A percentile compares a stretch with the other conserved stretches of the same genome.
phyloP scores from a whole-genome alignment of 2,797 vertebrate species.

The Bovichtus variegatus region DNA sequence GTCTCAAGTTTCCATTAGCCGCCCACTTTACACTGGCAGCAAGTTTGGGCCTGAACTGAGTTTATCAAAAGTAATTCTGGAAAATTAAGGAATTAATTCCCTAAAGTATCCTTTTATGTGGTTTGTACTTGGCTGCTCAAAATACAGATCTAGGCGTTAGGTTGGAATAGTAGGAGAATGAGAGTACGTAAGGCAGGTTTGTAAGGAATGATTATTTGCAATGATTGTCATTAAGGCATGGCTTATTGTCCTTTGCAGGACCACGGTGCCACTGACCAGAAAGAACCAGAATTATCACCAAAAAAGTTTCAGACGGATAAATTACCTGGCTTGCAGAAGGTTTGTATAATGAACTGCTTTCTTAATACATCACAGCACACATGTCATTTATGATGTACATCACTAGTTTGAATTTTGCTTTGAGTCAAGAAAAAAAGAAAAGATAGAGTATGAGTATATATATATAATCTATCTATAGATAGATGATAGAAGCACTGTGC shows the following conservation, averaged over 20 bases:
- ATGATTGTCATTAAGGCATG: not conserved
- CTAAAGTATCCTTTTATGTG: not conserved
- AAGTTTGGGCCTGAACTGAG: slow-evolving; percentile 30
- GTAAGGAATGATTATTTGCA: not conserved
- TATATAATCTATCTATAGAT: no score
- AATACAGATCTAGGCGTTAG: not conserved
- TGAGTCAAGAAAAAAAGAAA: not conserved
- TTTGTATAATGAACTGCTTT: slow-evolving; percentile 39
- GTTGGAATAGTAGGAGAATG: not conserved
- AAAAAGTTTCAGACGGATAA: slow-evolving; percentile 65
- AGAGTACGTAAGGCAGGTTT: not conserved
- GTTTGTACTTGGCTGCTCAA: not conserved
- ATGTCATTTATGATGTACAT: not conserved
- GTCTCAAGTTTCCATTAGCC: slow-evolving; percentile 2
- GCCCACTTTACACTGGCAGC: not conserved
- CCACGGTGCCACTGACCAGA: slow-evolving; percentile 43
- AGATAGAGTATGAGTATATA: no score
- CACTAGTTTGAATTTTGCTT: not conserved
- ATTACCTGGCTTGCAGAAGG: slow-evolving; percentile 66
- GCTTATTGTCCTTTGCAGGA: slow-evolving; percentile 43
- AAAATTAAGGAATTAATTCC: slow-evolving; percentile 1
- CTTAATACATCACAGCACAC: not conserved
- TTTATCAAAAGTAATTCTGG: not conserved
- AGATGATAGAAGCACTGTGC: no score
- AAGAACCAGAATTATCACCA: slow-evolving; percentile 53